Evolutionary conservation across 2,113 vertebrate species (phyloP).

Genomic region (Pristiophorus japonicus): DNA sequence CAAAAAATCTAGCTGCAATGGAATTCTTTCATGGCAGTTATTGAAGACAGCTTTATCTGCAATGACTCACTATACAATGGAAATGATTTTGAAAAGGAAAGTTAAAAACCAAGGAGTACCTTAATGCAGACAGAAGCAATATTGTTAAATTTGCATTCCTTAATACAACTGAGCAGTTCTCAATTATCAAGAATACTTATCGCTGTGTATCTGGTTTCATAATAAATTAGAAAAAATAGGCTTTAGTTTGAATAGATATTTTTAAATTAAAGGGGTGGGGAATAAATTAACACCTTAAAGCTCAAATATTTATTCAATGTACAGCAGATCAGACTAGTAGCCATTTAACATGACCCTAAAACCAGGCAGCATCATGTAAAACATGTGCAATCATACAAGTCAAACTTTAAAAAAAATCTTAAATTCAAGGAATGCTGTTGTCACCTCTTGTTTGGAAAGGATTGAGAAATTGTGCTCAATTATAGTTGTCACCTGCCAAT

Average conservation of each 20-base stretch:
- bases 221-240: conserved; percentile 38
- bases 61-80: conserved; percentile 22
- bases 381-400: conserved; percentile 21
- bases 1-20: conserved; percentile 37
- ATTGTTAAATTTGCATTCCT: conserved; percentile 32
- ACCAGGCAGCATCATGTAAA: conserved; percentile 21
- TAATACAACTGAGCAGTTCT: conserved; percentile 30
- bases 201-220: conserved; percentile 27
- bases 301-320: conserved; percentile 35
- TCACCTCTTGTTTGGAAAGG: background rate
- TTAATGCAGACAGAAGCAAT: conserved; percentile 37
- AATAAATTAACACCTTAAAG: conserved; percentile 35
- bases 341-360: conserved; percentile 21
- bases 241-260: conserved; percentile 28
- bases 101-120: conserved; percentile 28
- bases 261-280: conserved; percentile 33
- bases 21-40: conserved; percentile 30
- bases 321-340: conserved; percentile 30
- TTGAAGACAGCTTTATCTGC: conserved; percentile 19
- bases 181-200: conserved; percentile 26
- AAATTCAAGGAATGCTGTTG: background rate
- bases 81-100: conserved; percentile 25
- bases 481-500: background rate
- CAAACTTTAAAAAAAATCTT: background rate
- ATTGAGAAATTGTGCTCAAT: background rate